Evolutionary conservation across 2,113 vertebrate species (phyloP), one percentile per base, ranked within the genome.

Genomic region (Oryzias woworae): DNA sequence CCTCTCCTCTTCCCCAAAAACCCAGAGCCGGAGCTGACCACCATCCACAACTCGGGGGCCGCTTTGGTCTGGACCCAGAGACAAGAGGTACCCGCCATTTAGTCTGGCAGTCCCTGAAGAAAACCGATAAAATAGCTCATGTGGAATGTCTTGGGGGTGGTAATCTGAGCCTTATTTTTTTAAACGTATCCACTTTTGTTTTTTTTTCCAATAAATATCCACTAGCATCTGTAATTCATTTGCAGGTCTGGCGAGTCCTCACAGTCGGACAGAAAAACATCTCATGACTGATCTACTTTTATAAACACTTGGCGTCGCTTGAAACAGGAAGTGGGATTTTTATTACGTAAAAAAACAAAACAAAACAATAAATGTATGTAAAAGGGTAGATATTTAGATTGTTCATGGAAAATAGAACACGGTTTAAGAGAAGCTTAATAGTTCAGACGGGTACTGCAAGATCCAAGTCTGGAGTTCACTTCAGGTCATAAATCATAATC

Each of bases 1-100:
- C 86, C 91, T 17, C 83, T 89, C 24, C 84, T 90, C 41, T 90
- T 91, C 57, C 88, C 90, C 60, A 87, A 92, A 73, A 88, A 92
- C 68, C 81, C 82, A 6, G 36, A 84, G 28, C 84, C 91, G 14
- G 87, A 92, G 62, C 81, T 83, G 62, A 86, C 72, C 58, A 87
- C 81, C 82, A 89, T 86, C 80, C 82, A 85, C 81, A 82, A 82
- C 81, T 87, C 87, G 46, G 86, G 90, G 44, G 83, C 78, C 1
- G 87, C 85, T 53, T n/a, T 90, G 74, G 60, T 85, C 14, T 81
- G 75, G 77, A 81, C 46, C 63, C 69, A 85, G 84, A 85, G 26
- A 77, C 74, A 53, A 87, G 85, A 90, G 85, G 88, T 88, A 83
- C 48, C 46, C 31, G 24, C 44, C 58, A 7, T 48, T 18, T 16